Percentiles rank a stretch among this genome's conserved stretches.
Evolutionary conservation across 2,113 vertebrate species (phyloP).

Genomic region (Ceuthmochares aereus): DNA sequence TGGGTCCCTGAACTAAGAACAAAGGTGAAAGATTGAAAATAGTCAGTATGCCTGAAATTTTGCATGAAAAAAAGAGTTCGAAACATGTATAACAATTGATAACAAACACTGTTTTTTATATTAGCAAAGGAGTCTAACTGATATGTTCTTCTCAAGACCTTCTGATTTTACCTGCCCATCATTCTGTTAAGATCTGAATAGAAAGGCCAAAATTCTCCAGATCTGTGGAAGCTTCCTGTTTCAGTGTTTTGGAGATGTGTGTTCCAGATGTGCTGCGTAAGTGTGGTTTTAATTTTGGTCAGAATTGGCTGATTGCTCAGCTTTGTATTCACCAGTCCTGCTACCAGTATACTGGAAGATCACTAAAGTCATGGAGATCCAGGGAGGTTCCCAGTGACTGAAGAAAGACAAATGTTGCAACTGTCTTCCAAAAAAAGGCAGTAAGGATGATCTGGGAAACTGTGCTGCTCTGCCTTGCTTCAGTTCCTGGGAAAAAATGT

Average conservation of each 20-base stretch:
- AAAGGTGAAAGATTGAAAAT: background rate
- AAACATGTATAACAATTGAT: background rate
- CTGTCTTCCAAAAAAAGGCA: background rate
- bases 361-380: background rate
- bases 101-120: background rate
- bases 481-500: background rate
- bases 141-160: background rate
- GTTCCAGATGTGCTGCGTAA: background rate
- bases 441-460: background rate
- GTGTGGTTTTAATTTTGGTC: background rate
- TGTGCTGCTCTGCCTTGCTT: background rate
- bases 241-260: rapidly evolving
- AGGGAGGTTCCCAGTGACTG: background rate
- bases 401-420: background rate
- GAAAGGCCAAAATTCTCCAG: background rate
- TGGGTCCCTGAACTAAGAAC: background rate
- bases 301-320: background rate
- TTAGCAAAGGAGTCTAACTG: background rate
- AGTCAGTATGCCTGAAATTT: background rate
- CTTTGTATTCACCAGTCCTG: background rate
- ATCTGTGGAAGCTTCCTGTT: background rate
- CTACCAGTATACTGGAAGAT: background rate
- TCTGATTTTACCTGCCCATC: background rate
- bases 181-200: background rate
- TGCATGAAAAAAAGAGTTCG: background rate